These are phyloP conservation scores for Phrixothrix hirtus DNA, from an alignment of 2,888 invertebrate genomes.

Conservation along the genomic window DNA sequence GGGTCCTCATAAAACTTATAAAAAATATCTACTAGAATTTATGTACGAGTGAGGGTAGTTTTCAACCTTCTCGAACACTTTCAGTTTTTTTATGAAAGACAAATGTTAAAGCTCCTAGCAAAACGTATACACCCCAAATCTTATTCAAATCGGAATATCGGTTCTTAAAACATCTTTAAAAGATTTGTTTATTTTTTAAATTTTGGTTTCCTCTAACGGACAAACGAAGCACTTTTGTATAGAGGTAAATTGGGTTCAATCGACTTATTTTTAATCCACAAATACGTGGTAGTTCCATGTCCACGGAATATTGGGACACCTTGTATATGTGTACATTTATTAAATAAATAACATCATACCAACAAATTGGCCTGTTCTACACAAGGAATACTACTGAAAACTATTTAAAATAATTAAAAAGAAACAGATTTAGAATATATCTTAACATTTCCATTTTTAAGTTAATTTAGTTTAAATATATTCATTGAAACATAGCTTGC, in stretches of 20 bases:
- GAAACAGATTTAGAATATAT: too few species aligned
- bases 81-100: too few species aligned
- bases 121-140: background rate
- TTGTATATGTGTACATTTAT: background rate
- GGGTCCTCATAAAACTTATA: too few species aligned
- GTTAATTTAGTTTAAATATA: too few species aligned
- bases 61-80: too few species aligned
- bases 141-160: background rate
- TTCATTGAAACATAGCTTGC: too few species aligned
- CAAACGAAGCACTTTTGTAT: background rate
- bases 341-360: too few species aligned
- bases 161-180: background rate
- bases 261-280: background rate
- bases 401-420: background rate
- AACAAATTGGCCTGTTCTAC: too few species aligned
- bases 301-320: background rate
- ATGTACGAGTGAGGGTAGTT: too few species aligned
- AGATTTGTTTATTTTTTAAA: background rate
- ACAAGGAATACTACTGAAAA: background rate
- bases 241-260: background rate
- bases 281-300: background rate
- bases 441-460: too few species aligned
- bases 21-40: too few species aligned
- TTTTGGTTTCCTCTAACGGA: background rate
- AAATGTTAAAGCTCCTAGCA: too few species aligned